Percentiles rank a stretch among this genome's conserved stretches.
Evolutionary conservation across 2,797 vertebrate species (phyloP).

Genomic region (Valencia hispanica): DNA sequence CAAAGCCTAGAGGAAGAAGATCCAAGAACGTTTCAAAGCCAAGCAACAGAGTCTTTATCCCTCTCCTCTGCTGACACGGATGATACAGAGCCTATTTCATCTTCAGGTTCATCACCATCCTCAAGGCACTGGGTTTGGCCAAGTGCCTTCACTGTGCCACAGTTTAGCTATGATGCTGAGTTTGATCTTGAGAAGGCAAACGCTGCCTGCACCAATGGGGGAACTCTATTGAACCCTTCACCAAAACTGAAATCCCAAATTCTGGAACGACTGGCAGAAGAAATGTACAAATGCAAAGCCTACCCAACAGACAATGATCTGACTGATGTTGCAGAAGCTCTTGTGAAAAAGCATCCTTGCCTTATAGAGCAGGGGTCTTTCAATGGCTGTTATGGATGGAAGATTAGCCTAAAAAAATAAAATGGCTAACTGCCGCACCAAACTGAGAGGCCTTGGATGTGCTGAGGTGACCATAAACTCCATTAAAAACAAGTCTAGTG

Average conservation of each 20-base stretch:
- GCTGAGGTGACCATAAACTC: conserved; percentile 36
- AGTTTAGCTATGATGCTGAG: conserved; percentile 13
- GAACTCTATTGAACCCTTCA: too few species aligned
- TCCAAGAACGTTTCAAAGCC: too few species aligned
- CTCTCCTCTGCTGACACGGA: not conserved
- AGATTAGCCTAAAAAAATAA: conserved; percentile 40
- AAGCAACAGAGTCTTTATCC: not conserved
- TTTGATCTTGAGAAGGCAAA: not conserved
- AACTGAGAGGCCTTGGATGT: conserved; percentile 32
- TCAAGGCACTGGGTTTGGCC: conserved; percentile 2
- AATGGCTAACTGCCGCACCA: conserved; percentile 35
- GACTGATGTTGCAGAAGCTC: too few species aligned
- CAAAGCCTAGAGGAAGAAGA: too few species aligned
- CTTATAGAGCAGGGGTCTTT: conserved; percentile 42
- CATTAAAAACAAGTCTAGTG: conserved; percentile 30
- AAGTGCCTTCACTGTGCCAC: conserved; percentile 8
- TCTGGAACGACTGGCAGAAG: not conserved
- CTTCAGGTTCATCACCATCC: conserved; percentile 9
- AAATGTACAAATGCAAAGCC: not conserved
- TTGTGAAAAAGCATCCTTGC: too few species aligned
- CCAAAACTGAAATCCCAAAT: not conserved
- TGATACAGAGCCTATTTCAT: conserved; percentile 5
- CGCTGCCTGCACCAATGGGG: too few species aligned
- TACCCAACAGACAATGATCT: too few species aligned
- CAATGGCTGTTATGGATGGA: conserved; percentile 48